These are phyloP conservation scores for Anas platyrhynchos DNA, from an alignment of 2,113 vertebrate genomes.

Conservation along the genomic window DNA sequence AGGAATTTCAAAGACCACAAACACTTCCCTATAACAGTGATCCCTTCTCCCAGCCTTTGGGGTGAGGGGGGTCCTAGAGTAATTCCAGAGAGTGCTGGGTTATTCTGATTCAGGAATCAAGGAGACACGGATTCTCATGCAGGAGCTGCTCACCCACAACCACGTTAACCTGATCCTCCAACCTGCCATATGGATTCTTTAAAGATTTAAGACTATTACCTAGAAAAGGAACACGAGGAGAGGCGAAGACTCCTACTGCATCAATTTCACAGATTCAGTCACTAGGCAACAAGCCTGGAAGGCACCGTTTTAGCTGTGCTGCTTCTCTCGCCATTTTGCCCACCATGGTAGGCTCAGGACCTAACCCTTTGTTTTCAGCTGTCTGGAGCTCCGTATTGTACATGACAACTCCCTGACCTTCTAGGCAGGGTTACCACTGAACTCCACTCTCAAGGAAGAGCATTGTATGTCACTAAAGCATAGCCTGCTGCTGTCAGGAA, in stretches of 20 bases:
- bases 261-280: neutral
- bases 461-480: neutral
- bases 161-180: neutral
- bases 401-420: neutral
- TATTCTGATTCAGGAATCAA: neutral
- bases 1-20: neutral
- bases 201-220: neutral
- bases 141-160: neutral
- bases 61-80: neutral
- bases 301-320: neutral
- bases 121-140: neutral
- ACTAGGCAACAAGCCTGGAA: neutral
- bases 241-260: neutral
- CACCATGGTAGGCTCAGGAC: neutral
- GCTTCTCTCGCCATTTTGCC: neutral
- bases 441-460: neutral
- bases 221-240: neutral
- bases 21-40: conserved; percentile 2
- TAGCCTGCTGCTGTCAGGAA: neutral
- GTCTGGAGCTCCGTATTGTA: neutral
- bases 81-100: neutral
- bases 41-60: neutral
- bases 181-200: neutral
- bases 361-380: neutral
- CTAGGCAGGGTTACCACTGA: neutral